Evolutionary conservation across 2,797 vertebrate species (phyloP).

Genomic region (Steatocranus sp.): DNA sequence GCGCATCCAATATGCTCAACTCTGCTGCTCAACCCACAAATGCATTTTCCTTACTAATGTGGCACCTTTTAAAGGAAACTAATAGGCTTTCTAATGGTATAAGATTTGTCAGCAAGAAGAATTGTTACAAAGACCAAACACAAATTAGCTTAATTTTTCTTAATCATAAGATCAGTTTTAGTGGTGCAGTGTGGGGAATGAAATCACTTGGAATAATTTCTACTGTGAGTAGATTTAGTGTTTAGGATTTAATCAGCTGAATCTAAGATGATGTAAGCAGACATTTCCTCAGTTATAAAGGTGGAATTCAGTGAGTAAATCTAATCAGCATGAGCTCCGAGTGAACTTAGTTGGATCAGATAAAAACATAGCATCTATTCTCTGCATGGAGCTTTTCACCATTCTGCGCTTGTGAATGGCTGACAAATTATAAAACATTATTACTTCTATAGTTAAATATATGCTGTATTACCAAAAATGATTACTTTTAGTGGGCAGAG

Average conservation of each 20-base stretch:
- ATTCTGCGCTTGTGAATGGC: not conserved
- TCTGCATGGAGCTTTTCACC: not conserved
- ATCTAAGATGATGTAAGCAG: not conserved
- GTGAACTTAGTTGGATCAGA: not conserved
- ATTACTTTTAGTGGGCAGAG: not conserved
- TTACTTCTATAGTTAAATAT: not conserved
- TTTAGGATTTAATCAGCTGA: not conserved
- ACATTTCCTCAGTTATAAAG: not conserved
- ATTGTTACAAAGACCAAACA: not conserved
- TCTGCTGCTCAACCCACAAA: not conserved
- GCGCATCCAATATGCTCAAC: not conserved
- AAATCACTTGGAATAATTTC: not conserved
- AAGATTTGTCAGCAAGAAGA: fast-evolving
- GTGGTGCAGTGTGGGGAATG: not conserved
- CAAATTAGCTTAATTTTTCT: not conserved
- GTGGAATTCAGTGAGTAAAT: not conserved
- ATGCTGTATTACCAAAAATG: not conserved
- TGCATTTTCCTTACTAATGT: not conserved
- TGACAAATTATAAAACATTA: not conserved
- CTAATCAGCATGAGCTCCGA: not conserved
- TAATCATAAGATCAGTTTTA: not conserved
- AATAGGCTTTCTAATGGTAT: not conserved
- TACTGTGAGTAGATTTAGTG: not conserved
- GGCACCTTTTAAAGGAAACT: not conserved
- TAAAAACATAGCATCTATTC: fast-evolving